Evolutionary conservation across 2,888 invertebrate species (phyloP), one percentile per base, ranked within the genome.

Genomic region (Parnassius glacialis): DNA sequence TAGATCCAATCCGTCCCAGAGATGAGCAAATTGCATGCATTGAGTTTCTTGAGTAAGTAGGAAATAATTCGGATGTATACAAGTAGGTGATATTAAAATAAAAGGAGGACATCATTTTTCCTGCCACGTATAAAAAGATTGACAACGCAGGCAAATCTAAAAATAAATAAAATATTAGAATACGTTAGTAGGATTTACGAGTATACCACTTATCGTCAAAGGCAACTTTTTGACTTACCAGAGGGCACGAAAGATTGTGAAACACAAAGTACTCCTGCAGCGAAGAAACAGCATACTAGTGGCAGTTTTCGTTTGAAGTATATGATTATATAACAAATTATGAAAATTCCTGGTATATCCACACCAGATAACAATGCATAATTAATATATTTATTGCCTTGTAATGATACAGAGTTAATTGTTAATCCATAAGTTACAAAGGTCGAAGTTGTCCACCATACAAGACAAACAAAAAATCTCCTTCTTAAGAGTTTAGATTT

Each of bases 391-490:
- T 94, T 95, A 76, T 96, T 94, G 3, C 96, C 96, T 69, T 94
- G 93, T 44, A 97, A 81, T 0, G 94, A 92, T 0, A 96, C 95
- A 0, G 96, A 94, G 74, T 95, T 96, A 43, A 97, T 90, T 1
- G 94, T 94, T 66, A 97, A 78, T 0, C 97, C 96, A 70, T 95
- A 96, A 74, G 95, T 95, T 0, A 96, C 94, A 66, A 96, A 94
- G 0, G 95, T 94, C 56, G 94, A 95, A 0, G 95, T 94, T 0
- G 94, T 81, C 90, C 88, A 90, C 88, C 90, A 90, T 0, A 82
- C 73, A 0, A 88, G 68, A 57, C 90, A 90, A 0, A 90, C 79
- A 0, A 87, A 66, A 50, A 88, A 88, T 52, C 90, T 78, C 16
- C 76, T 79, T 7, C 87, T 67, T 56, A 90, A 68, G 0, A 79